phyloP scores from a whole-genome alignment of 2,888 invertebrate species.

The Macroteleia sp. region DNA sequence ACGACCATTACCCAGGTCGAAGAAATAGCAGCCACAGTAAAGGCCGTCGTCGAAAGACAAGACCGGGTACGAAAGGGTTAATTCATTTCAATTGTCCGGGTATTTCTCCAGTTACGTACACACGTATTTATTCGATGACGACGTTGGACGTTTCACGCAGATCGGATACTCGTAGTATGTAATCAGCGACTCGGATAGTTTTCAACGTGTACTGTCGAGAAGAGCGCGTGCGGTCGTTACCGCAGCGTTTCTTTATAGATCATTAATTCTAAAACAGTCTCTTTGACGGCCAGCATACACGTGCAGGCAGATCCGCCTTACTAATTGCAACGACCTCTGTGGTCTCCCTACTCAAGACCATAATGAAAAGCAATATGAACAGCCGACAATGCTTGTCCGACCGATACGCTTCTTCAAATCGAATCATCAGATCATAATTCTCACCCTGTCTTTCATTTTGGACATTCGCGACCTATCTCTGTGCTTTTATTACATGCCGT shows the following conservation, averaged over 20 bases:
- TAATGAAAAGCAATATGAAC: conserved; percentile 79
- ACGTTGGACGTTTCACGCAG: conserved; percentile 58
- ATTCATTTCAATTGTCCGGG: conserved; percentile 58
- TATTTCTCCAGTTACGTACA: conserved; percentile 58
- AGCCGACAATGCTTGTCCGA: conserved; percentile 63
- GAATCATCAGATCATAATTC: conserved; percentile 64
- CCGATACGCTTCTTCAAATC: conserved; percentile 67
- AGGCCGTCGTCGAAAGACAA: conserved; percentile 32
- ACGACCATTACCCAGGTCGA: conserved; percentile 35
- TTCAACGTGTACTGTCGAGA: conserved; percentile 62
- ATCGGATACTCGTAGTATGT: conserved; percentile 62
- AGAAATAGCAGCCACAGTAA: conserved; percentile 45
- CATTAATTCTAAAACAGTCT: conserved; percentile 76
- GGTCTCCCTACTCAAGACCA: conserved; percentile 74
- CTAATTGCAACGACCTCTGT: conserved; percentile 80
- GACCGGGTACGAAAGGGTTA: conserved; percentile 32
- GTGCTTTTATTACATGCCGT: conserved; percentile 13
- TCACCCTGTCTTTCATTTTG: conserved; percentile 58
- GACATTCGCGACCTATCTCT: conserved; percentile 19
- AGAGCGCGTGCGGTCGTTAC: conserved; percentile 71
- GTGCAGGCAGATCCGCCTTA: conserved; percentile 78
- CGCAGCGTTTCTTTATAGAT: conserved; percentile 73
- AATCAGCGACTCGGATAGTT: conserved; percentile 66
- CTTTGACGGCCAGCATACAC: conserved; percentile 69
- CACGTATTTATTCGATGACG: conserved; percentile 55